Evolutionary conservation across 2,888 invertebrate genomes (phyloP).

Genomic region (Lagria hirta): DNA sequence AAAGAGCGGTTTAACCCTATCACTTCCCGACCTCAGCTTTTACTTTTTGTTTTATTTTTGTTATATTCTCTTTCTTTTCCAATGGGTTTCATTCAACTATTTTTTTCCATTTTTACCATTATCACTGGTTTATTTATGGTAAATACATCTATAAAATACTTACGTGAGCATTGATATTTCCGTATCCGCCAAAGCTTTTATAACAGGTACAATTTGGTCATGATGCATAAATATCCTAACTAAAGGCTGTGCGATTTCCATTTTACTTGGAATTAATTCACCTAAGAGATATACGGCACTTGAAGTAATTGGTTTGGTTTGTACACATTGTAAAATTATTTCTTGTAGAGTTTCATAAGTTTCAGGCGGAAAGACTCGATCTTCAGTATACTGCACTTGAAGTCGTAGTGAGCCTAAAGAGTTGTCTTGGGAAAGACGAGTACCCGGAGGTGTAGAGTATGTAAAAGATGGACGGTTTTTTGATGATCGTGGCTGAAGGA

Average conservation of each 20-base stretch:
- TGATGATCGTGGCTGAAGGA: slow-evolving; percentile 69
- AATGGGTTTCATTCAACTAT: no score
- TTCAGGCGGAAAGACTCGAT: slow-evolving; percentile 82
- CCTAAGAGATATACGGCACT: slow-evolving; percentile 83
- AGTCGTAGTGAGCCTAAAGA: slow-evolving; percentile 81
- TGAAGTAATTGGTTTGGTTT: slow-evolving; percentile 71
- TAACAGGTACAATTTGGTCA: slow-evolving; percentile 81
- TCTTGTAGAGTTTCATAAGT: slow-evolving; percentile 78
- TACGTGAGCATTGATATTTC: slow-evolving; percentile 89
- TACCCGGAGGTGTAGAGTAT: slow-evolving; percentile 74
- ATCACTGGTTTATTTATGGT: no score
- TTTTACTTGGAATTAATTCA: slow-evolving; percentile 82
- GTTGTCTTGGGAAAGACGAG: slow-evolving; percentile 66
- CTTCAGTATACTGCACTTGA: slow-evolving; percentile 84
- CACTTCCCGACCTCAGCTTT: no score
- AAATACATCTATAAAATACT: no score
- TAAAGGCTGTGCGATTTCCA: slow-evolving; percentile 86
- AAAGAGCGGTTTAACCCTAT: no score
- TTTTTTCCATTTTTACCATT: no score
- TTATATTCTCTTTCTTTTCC: no score
- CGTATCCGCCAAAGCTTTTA: slow-evolving; percentile 78
- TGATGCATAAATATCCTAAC: slow-evolving; percentile 85
- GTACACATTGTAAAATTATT: slow-evolving; percentile 72
- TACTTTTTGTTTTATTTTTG: no score
- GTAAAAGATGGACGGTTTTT: slow-evolving; percentile 62